A percentile compares a stretch with the other conserved stretches of the same genome.
Evolutionary conservation across 2,797 vertebrate genomes (phyloP).

Genomic region (Champsocephalus gunnari): DNA sequence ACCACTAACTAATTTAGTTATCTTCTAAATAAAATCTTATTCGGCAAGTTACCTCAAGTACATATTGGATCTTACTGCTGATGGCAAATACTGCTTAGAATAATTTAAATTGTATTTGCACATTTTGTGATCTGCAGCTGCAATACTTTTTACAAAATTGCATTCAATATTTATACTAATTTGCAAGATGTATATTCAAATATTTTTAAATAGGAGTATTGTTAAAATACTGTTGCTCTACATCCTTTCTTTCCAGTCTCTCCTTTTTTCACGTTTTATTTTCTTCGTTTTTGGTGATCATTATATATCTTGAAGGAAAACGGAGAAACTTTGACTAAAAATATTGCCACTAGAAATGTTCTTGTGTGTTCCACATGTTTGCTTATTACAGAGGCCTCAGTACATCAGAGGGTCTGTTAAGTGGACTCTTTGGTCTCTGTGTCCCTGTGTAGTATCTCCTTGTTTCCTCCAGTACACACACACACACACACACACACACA

Average conservation of each 20-base stretch:
- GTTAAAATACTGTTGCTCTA: neutral
- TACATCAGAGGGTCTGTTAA: conserved; percentile 41
- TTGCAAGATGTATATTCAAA: neutral
- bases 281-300: neutral
- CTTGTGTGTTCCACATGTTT: neutral
- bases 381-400: conserved; percentile 17
- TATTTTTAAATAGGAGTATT: neutral
- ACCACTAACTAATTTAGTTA: neutral
- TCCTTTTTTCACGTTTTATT: neutral
- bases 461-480: neutral
- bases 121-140: neutral
- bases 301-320: neutral
- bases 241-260: neutral
- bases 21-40: neutral
- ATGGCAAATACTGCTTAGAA: neutral
- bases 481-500: conserved; percentile 10
- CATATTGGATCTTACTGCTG: neutral
- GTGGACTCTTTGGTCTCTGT: conserved; percentile 27
- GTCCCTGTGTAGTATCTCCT: conserved; percentile 5
- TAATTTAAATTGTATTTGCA: neutral
- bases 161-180: neutral
- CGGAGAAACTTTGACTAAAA: neutral
- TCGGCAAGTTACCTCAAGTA: neutral
- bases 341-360: neutral
- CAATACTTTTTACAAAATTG: neutral